A percentile compares a stretch with the other conserved stretches of the same genome.
These are phyloP conservation scores for Micoletzkya japonica DNA, from an alignment of 2,888 invertebrate species.

Conservation along the genomic window DNA sequence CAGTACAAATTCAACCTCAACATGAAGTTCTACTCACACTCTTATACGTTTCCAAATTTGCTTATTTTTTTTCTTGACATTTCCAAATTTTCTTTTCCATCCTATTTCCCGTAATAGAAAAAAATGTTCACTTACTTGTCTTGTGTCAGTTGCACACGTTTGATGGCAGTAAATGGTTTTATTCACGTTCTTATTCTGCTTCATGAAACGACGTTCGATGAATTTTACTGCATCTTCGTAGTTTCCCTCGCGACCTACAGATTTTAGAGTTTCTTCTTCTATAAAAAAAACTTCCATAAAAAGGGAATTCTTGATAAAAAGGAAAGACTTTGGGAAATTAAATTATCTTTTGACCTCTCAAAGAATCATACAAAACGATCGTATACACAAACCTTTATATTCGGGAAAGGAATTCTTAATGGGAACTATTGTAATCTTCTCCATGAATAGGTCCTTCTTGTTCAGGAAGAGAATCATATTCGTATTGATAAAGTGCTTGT, in stretches of 20 bases:
- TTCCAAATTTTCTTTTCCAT: background rate
- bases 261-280: conserved; percentile 29
- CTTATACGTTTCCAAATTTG: background rate
- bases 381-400: conserved; percentile 28
- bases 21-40: background rate
- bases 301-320: conserved; percentile 17
- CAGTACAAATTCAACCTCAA: conserved; percentile 60
- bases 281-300: conserved; percentile 1
- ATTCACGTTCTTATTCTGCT: conserved; percentile 31
- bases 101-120: background rate
- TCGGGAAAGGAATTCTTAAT: conserved; percentile 33
- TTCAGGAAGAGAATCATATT: conserved; percentile 41
- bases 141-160: conserved; percentile 32
- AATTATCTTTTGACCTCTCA: background rate
- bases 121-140: conserved; percentile 24
- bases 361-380: background rate
- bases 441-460: conserved; percentile 39
- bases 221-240: conserved; percentile 30
- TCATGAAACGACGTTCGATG: conserved; percentile 32
- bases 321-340: background rate
- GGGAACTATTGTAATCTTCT: conserved; percentile 33
- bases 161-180: conserved; percentile 37
- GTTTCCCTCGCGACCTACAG: too few species aligned
- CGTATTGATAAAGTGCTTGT: conserved; percentile 33
- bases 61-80: background rate